Conservation (phyloP, 2,113 vertebrate genomes). For the Scomber scombrus region DNA sequence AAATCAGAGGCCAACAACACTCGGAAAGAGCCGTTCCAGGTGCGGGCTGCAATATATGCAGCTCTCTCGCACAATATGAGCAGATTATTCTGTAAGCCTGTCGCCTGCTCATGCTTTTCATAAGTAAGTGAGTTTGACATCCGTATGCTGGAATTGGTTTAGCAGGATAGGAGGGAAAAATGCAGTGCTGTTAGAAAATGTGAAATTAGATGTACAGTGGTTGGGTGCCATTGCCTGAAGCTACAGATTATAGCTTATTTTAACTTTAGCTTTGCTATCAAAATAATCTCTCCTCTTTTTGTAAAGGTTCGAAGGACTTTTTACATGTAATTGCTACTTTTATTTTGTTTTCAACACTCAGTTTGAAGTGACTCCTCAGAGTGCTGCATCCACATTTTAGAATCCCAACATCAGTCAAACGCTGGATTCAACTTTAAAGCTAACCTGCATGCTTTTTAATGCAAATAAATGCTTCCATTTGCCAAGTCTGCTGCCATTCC, state of each 20-base stretch:
- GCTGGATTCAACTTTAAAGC: not conserved
- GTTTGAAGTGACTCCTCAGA: slow-evolving; percentile 8
- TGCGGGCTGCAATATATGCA: slow-evolving; percentile 46
- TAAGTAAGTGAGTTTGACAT: slow-evolving; percentile 58
- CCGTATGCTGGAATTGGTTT: slow-evolving; percentile 51
- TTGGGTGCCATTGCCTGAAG: slow-evolving; percentile 15
- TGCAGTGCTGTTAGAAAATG: slow-evolving; percentile 26
- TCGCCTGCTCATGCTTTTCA: slow-evolving; percentile 41
- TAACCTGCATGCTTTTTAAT: slow-evolving; percentile 25
- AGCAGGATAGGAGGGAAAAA: slow-evolving; percentile 1
- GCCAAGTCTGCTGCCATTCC: not conserved
- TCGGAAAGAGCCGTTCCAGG: slow-evolving; percentile 50
- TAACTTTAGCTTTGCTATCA: slow-evolving; percentile 23
- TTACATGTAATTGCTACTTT: not conserved
- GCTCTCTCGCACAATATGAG: slow-evolving; percentile 48
- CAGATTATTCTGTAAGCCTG: slow-evolving; percentile 66
- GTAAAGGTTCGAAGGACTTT: not conserved
- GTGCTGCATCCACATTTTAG: not conserved
- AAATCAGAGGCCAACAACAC: slow-evolving; percentile 38
- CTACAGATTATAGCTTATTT: slow-evolving; percentile 42
- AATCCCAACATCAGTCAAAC: not conserved
- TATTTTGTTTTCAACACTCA: not conserved
- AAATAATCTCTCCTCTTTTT: slow-evolving; percentile 14
- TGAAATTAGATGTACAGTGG: slow-evolving; percentile 47
- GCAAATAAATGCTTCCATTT: slow-evolving; percentile 9